phyloP scores from a whole-genome alignment of 2,113 vertebrate species.

The Cyprinodon brontotheroides region DNA sequence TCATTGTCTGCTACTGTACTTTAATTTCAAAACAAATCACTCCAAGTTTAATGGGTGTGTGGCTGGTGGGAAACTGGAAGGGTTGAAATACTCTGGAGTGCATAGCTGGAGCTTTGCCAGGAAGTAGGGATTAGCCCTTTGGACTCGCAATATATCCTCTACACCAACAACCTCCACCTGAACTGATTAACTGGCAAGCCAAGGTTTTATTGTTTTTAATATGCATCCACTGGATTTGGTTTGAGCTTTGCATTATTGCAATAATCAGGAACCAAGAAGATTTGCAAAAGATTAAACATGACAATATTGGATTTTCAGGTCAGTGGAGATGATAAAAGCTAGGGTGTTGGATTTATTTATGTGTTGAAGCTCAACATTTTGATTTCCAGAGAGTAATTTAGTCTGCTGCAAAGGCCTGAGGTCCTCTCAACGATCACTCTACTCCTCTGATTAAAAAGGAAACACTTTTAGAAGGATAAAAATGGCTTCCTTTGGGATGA shows the following conservation, averaged over 20 bases:
- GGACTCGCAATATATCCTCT: constrained; percentile 47
- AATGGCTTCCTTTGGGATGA: neutral
- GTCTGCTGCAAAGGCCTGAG: neutral
- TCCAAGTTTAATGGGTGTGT: constrained; percentile 30
- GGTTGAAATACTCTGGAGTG: constrained; percentile 58
- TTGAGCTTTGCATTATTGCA: constrained; percentile 53
- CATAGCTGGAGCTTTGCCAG: constrained; percentile 60
- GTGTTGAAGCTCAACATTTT: neutral
- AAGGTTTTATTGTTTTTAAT: constrained; percentile 58
- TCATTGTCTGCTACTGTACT: constrained; percentile 39
- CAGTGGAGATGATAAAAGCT: constrained; percentile 37
- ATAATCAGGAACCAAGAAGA: constrained; percentile 41
- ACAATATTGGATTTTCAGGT: constrained; percentile 52
- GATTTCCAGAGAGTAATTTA: neutral
- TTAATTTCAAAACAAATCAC: constrained; percentile 54
- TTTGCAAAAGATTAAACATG: constrained; percentile 59
- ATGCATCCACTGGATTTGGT: constrained; percentile 61
- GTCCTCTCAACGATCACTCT: neutral
- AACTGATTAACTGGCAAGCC: constrained; percentile 63
- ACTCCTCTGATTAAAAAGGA: neutral
- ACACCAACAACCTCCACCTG: constrained; percentile 52
- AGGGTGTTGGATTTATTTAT: constrained; percentile 1
- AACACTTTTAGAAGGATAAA: neutral
- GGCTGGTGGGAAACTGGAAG: constrained; percentile 19
- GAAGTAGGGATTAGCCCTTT: constrained; percentile 57